Percentiles rank a stretch among this genome's conserved stretches.
Evolutionary conservation across 92 coral and sea anemone species (phyloP).

Genomic region (Metridium senile): DNA sequence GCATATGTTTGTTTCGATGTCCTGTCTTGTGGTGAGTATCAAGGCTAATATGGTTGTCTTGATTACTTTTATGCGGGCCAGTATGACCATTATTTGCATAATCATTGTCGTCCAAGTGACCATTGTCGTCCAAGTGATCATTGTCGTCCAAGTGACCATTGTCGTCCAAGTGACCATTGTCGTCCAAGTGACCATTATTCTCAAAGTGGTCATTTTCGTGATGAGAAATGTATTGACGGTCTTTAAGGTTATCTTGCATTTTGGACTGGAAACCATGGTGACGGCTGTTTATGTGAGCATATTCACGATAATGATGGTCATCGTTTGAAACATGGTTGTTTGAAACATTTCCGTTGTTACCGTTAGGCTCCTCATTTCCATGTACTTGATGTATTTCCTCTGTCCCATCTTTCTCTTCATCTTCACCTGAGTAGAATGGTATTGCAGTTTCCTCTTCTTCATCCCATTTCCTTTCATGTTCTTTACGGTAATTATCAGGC

Average conservation of each 20-base stretch:
- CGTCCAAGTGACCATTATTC: neutral
- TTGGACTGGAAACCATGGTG: neutral
- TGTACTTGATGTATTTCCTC: neutral
- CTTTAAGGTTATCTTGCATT: neutral
- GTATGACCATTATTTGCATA: neutral
- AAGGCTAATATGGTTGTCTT: too few relatives aligned
- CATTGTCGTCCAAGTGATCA: neutral
- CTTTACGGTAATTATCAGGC: too few relatives aligned
- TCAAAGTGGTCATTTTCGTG: neutral
- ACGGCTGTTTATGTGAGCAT: neutral
- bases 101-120: neutral
- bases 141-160: neutral
- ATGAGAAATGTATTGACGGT: neutral
- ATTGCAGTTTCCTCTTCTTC: neutral
- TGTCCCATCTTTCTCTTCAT: neutral
- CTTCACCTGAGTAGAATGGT: constrained; percentile 1
- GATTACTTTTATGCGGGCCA: too few relatives aligned
- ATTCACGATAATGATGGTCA: neutral
- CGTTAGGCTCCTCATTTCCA: neutral
- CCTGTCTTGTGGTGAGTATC: neutral
- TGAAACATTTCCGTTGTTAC: too few relatives aligned
- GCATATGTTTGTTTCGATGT: neutral
- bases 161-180: neutral
- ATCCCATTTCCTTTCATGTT: neutral
- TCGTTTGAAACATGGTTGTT: neutral